Base-by-base conservation (phyloP, 2,113 vertebrate species). In the Hemiscyllium ocellatum region DNA sequence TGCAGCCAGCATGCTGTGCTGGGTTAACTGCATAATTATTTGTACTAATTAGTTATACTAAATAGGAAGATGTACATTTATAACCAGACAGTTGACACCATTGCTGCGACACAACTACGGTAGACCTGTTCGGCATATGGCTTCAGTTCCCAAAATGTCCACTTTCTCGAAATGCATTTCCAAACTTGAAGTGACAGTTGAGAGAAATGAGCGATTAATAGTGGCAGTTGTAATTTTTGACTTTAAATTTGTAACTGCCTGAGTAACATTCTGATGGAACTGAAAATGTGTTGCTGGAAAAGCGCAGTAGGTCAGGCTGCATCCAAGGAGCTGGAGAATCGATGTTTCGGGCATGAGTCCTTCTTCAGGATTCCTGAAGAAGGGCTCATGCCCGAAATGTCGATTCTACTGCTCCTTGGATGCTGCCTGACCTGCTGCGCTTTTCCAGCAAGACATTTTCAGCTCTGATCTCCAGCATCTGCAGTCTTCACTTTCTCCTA, bases 1-100 rank as follows among this genome's bases (percentile, higher is more conserved):
- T 68, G 70, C 66, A 70, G 66, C 91, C 89, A 91, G n/a, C 89
- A 91, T 91, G 89, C 52, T 61, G 56, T 90, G 29, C 89, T 91
- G 87, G 33, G 87, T 91, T 91, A 65, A 91, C 56, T 65, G 89
- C 33, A 26, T 65, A n/a, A 65, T 91, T 65, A 65, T 56, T 65
- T 91, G 65, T 15, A 56, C 24, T 56, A 65, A 65, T 91, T 65
- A 65, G 89, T 65, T 91, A 65, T 33, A 56, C 24, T 56, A 90
- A 91, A 66, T 37, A 65, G 89, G 29, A 91, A 65, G 29, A 6
- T n/a, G 29, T 65, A 33, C 61, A 24, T 66, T 91, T 91, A 1
- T n/a, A 66, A 65, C 33, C 61, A n/a, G 33, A 66, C 26, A 19
- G 24, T 56, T 66, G 56, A 91, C 29, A 91, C 15, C 89, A 65